Evolutionary conservation across 1,140 invertebrate genomes (phyloP), one percentile per base, ranked within the genome.

Genomic region (Druon quercuslanigerum): DNA sequence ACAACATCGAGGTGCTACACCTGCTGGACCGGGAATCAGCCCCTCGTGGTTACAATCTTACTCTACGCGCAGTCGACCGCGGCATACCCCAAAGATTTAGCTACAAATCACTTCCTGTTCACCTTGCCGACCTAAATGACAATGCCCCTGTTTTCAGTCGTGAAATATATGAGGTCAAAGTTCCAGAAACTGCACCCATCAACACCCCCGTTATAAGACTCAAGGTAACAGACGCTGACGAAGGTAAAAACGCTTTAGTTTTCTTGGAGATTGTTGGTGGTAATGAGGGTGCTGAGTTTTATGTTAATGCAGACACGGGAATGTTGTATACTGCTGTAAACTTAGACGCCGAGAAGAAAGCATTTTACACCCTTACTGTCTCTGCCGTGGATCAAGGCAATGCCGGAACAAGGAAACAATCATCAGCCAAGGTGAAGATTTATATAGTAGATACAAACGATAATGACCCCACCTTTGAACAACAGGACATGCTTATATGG

Each of bases 191-290:
- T 1, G 95, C 96, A 0, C 97, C 98, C 0, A 92, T 96, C 3
- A 96, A 97, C 84, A 97, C 96, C 17, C 97, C 97, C 0, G 93
- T 99, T 17, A 95, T 98, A 16, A 92, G 95, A 79, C 92, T 99
- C 13, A 96, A 96, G 86, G 97, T 98, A 0, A 95, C 93, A 11
- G 97, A 99, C 86, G 94, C 95, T 0, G 96, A 97, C 86, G 93
- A 95, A 74, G 96, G 96, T 0, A 94, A 93, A 85, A 97, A 97
- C 87, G 96, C 96, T 0, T 91, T 96, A 83, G 96, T 98, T 0
- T 95, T 95, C 77, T 94, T 98, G 71, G 96, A 96, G 89, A 98
- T 99, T 74, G 97, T 98, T 6, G 96, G 96, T 14, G 97, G 98
- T 0, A 98, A 99, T 90, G 96, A 97, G 84, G 96, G 96, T 50